These are phyloP conservation scores for Puffinus mauretanicus DNA, from an alignment of 2,113 vertebrate genomes.

Conservation along the genomic window DNA sequence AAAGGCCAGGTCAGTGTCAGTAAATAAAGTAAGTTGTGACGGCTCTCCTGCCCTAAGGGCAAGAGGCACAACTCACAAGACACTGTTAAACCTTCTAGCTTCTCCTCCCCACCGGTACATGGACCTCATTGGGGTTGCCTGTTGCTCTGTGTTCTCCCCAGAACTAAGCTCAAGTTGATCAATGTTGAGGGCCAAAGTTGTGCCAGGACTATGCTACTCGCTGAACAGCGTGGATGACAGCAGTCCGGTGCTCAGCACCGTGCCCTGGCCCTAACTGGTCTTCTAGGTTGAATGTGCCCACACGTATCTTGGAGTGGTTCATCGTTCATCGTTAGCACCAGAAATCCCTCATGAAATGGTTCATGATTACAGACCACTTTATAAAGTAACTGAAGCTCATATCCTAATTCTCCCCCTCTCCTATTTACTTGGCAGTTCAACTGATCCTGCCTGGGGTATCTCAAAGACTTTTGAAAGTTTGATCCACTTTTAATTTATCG, in stretches of 20 bases:
- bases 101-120: accelerated
- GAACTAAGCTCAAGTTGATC: not conserved
- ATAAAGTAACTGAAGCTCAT: not conserved
- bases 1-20: not conserved
- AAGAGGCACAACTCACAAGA: not conserved
- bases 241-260: not conserved
- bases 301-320: not conserved
- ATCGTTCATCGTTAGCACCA: not conserved
- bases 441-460: not conserved
- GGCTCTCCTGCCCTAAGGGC: not conserved
- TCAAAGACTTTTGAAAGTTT: not conserved
- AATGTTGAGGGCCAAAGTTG: not conserved
- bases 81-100: not conserved
- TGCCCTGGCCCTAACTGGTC: not conserved
- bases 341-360: not conserved
- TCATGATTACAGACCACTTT: not conserved
- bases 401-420: not conserved
- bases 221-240: not conserved
- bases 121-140: accelerated
- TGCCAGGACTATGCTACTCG: not conserved
- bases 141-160: not conserved
- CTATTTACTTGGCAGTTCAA: not conserved
- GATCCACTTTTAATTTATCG: not conserved
- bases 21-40: not conserved
- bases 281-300: not conserved